Evolutionary conservation across 2,888 invertebrate genomes (phyloP), one percentile per base, ranked within the genome.

Genomic region (Drosophila rellima): DNA sequence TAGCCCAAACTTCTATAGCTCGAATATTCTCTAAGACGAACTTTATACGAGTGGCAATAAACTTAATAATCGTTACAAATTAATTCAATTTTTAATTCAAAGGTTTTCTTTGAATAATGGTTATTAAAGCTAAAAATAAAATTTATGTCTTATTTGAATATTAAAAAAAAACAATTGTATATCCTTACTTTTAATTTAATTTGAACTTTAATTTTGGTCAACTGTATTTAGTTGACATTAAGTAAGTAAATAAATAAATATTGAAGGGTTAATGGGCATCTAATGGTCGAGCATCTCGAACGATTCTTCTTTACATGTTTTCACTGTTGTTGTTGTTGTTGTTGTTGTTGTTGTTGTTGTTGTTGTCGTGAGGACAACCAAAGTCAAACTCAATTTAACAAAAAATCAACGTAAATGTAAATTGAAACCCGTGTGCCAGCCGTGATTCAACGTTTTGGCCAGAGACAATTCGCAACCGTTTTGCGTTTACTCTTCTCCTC

Each of bases 351-450:
- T 35, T 31, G 59, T 26, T 52, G 57, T 17, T 63, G 59, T 20
- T 29, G 55, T 51, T 50, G 70, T 42, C 48, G 70, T 40, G 66
- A 39, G 82, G 84, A 73, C 81, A 81, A 55, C 74, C 74, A 76
- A 72, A 82, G 87, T 80, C 84, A 83, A 82, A 83, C 87, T 75
- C 87, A 83, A 82, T 82, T 82, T 78, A 82, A 86, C 84, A 82
- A 86, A 86, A 82, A 82, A 83, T 83, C 84, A 86, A 83, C 84
- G 82, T 75, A 74, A 86, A 82, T 86, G 82, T 83, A 86, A 86
- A 82, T 82, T 82, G 82, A 82, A 83, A 75, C 87, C 72, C 52
- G 71, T 70, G 63, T 73, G 70, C 70, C 65, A 68, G 45, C 64
- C 80, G 69, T 70, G 76, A 75, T 65, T 71, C 80, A 76, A 70